These are phyloP conservation scores for Porites evermanni DNA, from an alignment of 92 coral and sea anemone genomes.

Conservation along the genomic window DNA sequence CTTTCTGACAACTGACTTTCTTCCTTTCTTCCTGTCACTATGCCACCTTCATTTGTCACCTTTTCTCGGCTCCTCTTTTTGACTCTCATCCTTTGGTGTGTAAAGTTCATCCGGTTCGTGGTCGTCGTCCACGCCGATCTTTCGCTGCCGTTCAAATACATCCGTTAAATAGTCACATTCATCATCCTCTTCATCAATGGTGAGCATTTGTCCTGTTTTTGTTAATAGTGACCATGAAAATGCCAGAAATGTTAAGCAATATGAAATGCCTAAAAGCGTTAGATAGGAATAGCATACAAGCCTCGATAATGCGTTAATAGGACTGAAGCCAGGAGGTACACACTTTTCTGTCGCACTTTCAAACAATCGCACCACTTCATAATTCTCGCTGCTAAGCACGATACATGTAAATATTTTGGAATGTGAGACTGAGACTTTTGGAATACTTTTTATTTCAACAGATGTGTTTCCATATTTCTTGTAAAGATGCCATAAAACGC, in stretches of 20 bases:
- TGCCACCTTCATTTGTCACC: constrained; percentile 15
- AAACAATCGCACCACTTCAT: no score
- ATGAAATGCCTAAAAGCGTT: not conserved
- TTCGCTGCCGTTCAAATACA: constrained; percentile 2
- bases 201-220: constrained; percentile 22
- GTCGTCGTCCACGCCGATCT: not conserved
- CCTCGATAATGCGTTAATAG: no score
- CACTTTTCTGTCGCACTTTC: no score
- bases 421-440: no score
- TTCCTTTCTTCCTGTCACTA: not conserved
- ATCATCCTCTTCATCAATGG: constrained; percentile 27
- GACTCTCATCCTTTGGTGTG: not conserved
- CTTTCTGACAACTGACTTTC: not conserved
- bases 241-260: constrained; percentile 33
- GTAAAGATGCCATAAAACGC: no score
- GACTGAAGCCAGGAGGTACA: no score
- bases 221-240: constrained; percentile 12
- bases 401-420: no score
- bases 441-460: no score
- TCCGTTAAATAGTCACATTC: constrained; percentile 25
- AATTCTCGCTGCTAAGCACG: no score
- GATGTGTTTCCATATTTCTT: no score
- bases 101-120: not conserved
- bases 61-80: not conserved
- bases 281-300: not conserved